Percentiles rank a stretch among this genome's conserved stretches.
Evolutionary conservation across 1,140 invertebrate genomes (phyloP).

Genomic region (Bombus superbus): DNA sequence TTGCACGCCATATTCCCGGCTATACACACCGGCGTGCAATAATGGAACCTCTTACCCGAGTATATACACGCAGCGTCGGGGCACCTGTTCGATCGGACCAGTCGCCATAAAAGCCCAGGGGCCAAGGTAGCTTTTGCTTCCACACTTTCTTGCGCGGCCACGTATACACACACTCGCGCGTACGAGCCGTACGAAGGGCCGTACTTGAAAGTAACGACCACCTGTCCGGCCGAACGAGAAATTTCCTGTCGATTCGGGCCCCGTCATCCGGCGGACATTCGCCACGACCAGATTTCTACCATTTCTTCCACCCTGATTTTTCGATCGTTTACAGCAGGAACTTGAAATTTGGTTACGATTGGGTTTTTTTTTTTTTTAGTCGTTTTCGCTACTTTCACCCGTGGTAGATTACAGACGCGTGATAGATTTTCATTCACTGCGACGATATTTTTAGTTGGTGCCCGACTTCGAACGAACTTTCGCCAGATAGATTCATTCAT

Average conservation of each 20-base stretch:
- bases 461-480: no score
- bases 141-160: constrained; percentile 64
- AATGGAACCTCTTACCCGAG: constrained; percentile 65
- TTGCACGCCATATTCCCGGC: constrained; percentile 46
- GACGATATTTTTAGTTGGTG: no score
- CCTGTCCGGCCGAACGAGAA: constrained; percentile 66
- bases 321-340: no score
- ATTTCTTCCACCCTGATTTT: background rate
- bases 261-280: constrained; percentile 53
- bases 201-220: constrained; percentile 68
- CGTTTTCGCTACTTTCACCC: no score
- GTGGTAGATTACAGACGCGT: no score
- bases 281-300: constrained; percentile 36
- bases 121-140: constrained; percentile 70
- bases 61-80: constrained; percentile 44
- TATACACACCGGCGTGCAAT: constrained; percentile 54
- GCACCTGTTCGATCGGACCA: constrained; percentile 76
- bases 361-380: no score
- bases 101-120: constrained; percentile 71
- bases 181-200: constrained; percentile 50
- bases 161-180: constrained; percentile 8
- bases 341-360: background rate
- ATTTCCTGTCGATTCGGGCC: constrained; percentile 48
- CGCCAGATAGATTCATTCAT: no score
- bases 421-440: no score